phyloP scores from a whole-genome alignment of 2,797 vertebrate species.

The Chlorospingus flavigularis region DNA sequence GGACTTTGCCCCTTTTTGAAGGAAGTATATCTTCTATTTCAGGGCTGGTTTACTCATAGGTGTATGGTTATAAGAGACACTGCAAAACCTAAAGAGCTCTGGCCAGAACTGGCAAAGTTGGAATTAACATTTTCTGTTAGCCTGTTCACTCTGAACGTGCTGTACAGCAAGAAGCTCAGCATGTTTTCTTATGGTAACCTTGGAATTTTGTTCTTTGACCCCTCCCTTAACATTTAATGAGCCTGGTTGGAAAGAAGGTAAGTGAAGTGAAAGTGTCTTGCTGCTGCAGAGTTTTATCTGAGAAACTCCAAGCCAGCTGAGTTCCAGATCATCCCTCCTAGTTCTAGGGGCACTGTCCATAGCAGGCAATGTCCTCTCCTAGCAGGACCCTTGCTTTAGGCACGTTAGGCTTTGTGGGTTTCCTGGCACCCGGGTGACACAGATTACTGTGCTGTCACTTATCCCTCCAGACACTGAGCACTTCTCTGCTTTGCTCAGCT shows the following conservation, averaged over 20 bases:
- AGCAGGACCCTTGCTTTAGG: background rate
- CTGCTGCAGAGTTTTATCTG: background rate
- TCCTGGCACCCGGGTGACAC: background rate
- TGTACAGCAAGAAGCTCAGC: background rate
- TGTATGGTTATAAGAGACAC: background rate
- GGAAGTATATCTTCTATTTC: background rate
- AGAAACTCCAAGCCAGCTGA: background rate
- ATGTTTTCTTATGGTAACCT: background rate
- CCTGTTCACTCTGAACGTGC: background rate
- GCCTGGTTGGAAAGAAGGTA: background rate
- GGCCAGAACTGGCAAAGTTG: background rate
- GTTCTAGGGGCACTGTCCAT: background rate
- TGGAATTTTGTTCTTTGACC: slow-evolving; percentile 14
- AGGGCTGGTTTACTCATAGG: background rate
- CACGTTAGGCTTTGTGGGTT: background rate
- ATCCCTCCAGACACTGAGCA: background rate
- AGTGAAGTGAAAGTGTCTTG: background rate
- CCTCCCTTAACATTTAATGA: background rate
- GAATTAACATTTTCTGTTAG: background rate
- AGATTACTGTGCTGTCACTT: background rate
- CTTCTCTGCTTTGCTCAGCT: background rate
- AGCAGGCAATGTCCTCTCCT: background rate
- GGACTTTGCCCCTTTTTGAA: background rate
- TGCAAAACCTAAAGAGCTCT: background rate
- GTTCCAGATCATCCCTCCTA: background rate